Conservation (phyloP, 2,113 vertebrate genomes). For the Cercocebus atys region DNA sequence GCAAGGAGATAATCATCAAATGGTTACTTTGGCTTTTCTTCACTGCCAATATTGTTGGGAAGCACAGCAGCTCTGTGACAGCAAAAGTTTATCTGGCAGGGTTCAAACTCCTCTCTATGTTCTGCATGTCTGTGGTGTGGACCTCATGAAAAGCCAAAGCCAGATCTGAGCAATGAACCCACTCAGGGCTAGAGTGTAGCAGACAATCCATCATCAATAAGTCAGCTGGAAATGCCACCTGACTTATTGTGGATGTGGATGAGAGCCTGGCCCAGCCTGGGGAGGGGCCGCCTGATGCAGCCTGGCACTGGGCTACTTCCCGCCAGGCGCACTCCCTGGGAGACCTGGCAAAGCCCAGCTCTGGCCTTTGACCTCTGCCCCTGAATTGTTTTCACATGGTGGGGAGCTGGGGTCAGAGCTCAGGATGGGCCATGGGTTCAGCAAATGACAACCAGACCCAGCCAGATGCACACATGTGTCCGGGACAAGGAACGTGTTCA, state of each 20-base stretch:
- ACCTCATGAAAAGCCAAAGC: background rate
- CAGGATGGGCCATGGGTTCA: slow-evolving; percentile 17
- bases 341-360: slow-evolving; percentile 73
- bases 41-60: background rate
- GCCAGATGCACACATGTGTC: slow-evolving; percentile 58
- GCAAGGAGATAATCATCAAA: too few species aligned
- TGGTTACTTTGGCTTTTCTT: background rate
- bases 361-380: slow-evolving; percentile 83
- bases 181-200: background rate
- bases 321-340: slow-evolving; percentile 53
- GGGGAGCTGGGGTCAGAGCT: slow-evolving; percentile 73
- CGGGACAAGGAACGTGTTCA: slow-evolving; percentile 55
- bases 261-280: background rate
- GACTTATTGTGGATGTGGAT: slow-evolving; percentile 6
- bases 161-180: background rate
- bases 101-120: background rate
- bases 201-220: background rate
- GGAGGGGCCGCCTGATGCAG: slow-evolving; percentile 51
- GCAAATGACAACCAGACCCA: slow-evolving; percentile 60
- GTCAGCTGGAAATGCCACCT: slow-evolving; percentile 28
- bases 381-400: slow-evolving; percentile 80
- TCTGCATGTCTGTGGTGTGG: background rate
- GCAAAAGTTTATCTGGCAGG: background rate
- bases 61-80: background rate
- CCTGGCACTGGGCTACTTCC: slow-evolving; percentile 72